Conservation (phyloP, 2,888 invertebrate genomes). For the Cryptus armator region DNA sequence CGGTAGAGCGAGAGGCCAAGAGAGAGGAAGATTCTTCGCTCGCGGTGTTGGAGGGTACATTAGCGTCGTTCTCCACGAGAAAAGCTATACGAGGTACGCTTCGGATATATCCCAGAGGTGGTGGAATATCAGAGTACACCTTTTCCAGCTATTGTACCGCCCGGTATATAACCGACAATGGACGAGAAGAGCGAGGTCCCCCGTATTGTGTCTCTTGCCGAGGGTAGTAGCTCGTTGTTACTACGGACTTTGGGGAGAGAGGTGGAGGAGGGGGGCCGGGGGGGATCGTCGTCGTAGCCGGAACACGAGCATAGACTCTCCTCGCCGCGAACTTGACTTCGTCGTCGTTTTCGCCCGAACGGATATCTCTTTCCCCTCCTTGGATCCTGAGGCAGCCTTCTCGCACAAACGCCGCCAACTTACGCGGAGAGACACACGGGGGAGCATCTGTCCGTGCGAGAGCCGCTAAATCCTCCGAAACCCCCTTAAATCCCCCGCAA, state of each 20-base stretch:
- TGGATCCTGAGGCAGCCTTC: slow-evolving; percentile 24
- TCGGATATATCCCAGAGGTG: slow-evolving; percentile 73
- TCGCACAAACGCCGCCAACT: slow-evolving; percentile 69
- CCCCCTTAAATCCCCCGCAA: slow-evolving; percentile 78
- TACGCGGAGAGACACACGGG: slow-evolving; percentile 73
- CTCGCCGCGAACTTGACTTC: slow-evolving; percentile 65
- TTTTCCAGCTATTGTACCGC: slow-evolving; percentile 79
- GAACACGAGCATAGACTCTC: slow-evolving; percentile 72
- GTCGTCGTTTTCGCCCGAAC: slow-evolving; percentile 68
- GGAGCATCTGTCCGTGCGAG: slow-evolving; percentile 81
- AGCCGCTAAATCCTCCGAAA: slow-evolving; percentile 79
- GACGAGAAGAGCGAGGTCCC: slow-evolving; percentile 77
- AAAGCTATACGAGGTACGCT: slow-evolving; percentile 27
- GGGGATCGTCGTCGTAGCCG: slow-evolving; percentile 67
- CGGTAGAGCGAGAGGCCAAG: slow-evolving; percentile 25
- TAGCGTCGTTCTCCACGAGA: slow-evolving; percentile 58
- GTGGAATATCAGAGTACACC: slow-evolving; percentile 82
- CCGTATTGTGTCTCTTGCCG: slow-evolving; percentile 80
- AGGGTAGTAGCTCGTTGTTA: slow-evolving; percentile 66
- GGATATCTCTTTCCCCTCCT: slow-evolving; percentile 55
- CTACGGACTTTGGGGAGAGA: slow-evolving; percentile 43
- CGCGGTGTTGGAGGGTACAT: slow-evolving; percentile 66
- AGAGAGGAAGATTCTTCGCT: slow-evolving; percentile 45
- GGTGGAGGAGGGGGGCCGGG: slow-evolving; percentile 11
- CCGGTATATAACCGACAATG: slow-evolving; percentile 72